Base-by-base conservation (phyloP, 1,140 invertebrate species). In the Apis florea region DNA sequence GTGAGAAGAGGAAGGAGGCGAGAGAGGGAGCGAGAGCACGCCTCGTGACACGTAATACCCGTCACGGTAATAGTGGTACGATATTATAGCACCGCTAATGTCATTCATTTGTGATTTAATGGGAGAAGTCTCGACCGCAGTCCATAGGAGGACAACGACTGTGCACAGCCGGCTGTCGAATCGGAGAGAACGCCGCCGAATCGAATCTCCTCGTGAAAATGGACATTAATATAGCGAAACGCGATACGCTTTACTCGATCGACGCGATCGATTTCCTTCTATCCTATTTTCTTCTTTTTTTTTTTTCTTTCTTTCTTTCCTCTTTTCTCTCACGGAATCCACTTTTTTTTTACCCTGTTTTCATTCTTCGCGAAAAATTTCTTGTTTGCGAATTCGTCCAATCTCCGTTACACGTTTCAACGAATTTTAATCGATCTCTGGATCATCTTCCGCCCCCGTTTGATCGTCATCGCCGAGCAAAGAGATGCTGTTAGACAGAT, bases 11-110 rank as follows among this genome's bases (percentile, higher is more conserved):
- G 64, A 24, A 59, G 40, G 13, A 17, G 72, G 12, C 24, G 69
- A 26, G 79, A 26, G 79, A 73, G 82, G 83, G 70, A 71, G 40
- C 67, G 90, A 86, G 90, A 86, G 87, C 87, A 85, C 85, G 89
- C 87, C 89, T 90, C 88, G 83, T 91, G 90, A 92, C 90, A 93
- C 92, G 92, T 93, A 93, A 93, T 93, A 93, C 89, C 87, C 91
- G 91, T 92, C 91, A 90, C 92, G 91, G 91, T 92, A 93, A 93
- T 93, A 92, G 90, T 88, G 88, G 86, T 91, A 92, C 91, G 90
- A 93, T 93, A 93, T 93, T 93, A 93, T 93, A 93, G 91, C 90
- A 92, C 89, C 88, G 92, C 90, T 93, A 93, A 93, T 93, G 90
- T 92, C 92, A 93, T 93, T 93, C 91, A 93, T 93, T 93, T 91